phyloP scores from a whole-genome alignment of 2,797 vertebrate genomes.

The Danionella dracula region DNA sequence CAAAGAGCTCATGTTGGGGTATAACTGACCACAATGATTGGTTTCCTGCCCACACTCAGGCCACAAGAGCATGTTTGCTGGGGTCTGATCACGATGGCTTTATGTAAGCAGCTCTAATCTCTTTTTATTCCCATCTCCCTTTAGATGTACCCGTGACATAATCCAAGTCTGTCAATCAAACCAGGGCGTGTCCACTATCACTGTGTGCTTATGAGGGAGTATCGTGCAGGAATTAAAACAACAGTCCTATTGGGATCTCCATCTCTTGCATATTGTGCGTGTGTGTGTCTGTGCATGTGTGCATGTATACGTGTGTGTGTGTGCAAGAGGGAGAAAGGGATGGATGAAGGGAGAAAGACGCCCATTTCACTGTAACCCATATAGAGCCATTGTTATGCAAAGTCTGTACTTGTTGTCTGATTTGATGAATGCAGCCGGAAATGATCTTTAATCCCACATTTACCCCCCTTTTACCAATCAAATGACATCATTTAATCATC shows the following conservation, averaged over 20 bases:
- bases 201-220: not conserved
- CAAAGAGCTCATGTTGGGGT: no score
- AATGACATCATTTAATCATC: constrained; percentile 11
- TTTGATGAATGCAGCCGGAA: constrained; percentile 6
- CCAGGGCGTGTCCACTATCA: not conserved
- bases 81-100: no score
- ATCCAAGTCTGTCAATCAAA: constrained; percentile 63
- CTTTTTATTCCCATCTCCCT: constrained; percentile 61
- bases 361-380: not conserved
- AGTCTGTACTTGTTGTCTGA: constrained; percentile 6
- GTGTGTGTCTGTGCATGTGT: not conserved
- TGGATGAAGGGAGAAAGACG: not conserved
- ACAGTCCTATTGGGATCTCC: constrained; percentile 19
- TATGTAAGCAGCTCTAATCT: constrained; percentile 52
- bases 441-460: constrained; percentile 35
- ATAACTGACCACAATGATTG: no score
- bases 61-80: no score
- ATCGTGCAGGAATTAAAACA: constrained; percentile 1
- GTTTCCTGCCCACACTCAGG: no score
- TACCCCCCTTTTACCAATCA: constrained; percentile 27
- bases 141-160: constrained; percentile 64
- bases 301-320: not conserved
- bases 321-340: not conserved
- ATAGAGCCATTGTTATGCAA: not conserved
- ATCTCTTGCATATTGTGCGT: constrained; percentile 8